A percentile compares a stretch with the other conserved stretches of the same genome.
Conservation (phyloP, 1,140 invertebrate species). For the Brachionus koreanus region DNA sequence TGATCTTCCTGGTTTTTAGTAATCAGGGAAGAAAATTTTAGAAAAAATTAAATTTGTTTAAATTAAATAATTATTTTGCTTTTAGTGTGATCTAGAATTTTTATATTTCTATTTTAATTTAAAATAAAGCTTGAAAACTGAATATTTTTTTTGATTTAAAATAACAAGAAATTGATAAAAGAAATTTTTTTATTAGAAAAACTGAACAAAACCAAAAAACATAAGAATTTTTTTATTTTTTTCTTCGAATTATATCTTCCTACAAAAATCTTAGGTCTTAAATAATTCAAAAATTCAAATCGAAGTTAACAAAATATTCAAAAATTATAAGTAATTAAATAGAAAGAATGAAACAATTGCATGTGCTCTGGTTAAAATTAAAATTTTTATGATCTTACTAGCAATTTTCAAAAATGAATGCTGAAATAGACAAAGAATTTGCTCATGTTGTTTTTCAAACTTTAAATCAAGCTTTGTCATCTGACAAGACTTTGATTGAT, state of each 20-base stretch:
- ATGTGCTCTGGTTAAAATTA: background rate
- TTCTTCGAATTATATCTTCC: too few species aligned
- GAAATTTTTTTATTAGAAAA: too few species aligned
- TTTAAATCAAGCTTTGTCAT: conserved; percentile 4
- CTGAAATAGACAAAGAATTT: conserved; percentile 18
- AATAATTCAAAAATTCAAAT: too few species aligned
- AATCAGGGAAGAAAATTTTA: background rate
- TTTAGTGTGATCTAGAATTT: background rate
- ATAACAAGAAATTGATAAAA: too few species aligned
- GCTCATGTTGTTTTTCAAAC: conserved; percentile 29
- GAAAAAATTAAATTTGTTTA: background rate
- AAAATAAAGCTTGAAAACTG: background rate
- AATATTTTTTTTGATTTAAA: too few species aligned
- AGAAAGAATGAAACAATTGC: background rate
- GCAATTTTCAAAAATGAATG: background rate
- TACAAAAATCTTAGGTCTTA: too few species aligned
- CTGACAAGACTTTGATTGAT: background rate
- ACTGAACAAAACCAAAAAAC: too few species aligned
- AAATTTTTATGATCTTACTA: background rate
- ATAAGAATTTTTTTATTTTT: too few species aligned
- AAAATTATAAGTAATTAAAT: background rate
- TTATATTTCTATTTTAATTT: background rate
- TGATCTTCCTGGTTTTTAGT: background rate
- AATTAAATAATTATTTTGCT: background rate
- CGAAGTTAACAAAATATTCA: background rate